phyloP scores from a whole-genome alignment of 2,113 vertebrate genomes.

The Erythrocercus mccallii region DNA sequence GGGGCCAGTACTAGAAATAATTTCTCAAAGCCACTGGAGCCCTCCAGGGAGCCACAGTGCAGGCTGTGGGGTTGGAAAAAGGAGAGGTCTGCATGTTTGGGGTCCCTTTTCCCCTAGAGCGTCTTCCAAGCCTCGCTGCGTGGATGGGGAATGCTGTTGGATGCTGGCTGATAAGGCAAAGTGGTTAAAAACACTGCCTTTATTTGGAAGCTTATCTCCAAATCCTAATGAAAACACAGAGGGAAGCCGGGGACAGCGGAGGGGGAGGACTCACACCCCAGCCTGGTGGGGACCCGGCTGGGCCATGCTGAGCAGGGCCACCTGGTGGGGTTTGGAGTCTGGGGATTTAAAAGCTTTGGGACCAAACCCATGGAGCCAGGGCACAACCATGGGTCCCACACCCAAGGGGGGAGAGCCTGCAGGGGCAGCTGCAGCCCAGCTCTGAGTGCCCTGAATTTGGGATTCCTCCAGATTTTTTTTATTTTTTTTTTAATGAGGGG shows the following conservation, averaged over 20 bases:
- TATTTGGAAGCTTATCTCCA: slow-evolving; percentile 49
- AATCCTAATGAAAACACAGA: slow-evolving; percentile 32
- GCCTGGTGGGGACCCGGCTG: fast-evolving
- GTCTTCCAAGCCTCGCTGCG: not conserved
- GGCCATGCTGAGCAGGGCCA: not conserved
- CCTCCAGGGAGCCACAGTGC: fast-evolving
- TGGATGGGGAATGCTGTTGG: not conserved
- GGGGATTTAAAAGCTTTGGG: not conserved
- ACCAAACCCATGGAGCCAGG: not conserved
- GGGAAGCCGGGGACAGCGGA: not conserved
- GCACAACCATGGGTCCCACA: fast-evolving
- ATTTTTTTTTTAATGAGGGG: not conserved
- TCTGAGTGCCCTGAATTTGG: fast-evolving
- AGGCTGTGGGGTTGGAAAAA: not conserved
- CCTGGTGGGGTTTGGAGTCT: not conserved
- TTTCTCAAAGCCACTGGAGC: not conserved
- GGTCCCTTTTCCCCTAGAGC: not conserved
- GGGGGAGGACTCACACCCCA: not conserved
- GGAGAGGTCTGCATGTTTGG: not conserved
- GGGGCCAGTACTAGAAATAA: not conserved
- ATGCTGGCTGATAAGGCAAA: slow-evolving; percentile 28
- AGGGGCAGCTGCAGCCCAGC: not conserved
- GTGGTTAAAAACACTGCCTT: slow-evolving; percentile 3
- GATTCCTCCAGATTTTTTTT: not conserved
- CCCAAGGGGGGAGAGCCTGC: not conserved